Base-by-base conservation (phyloP, 2,888 invertebrate species). In the Microctonus hyperodae region DNA sequence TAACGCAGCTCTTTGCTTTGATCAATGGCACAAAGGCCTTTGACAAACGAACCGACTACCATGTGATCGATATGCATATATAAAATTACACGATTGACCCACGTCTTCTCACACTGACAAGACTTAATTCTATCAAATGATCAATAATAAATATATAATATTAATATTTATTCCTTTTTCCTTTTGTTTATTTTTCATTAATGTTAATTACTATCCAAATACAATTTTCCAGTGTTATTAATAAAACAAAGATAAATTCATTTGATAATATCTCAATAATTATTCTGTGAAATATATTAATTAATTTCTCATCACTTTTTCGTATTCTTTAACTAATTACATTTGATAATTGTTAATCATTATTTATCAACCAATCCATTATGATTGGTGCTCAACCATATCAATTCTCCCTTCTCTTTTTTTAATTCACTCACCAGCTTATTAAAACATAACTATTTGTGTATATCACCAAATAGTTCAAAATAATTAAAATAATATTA, bases 11-110 rank as follows among this genome's bases (percentile, higher is more conserved):
- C 44, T 51, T 51, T 53, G n/a, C 28, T 51, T n/a, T 59, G 16
- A 48, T 44, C 28, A 28, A 16, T 13, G n/a, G 35, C 35, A 44
- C 44, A 16, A 7, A 37, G 69, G 70, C 72, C 76, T 76, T 76
- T 76, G 76, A 76, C 74, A 73, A 76, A 68, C 67, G 70, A 74
- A 73, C 69, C 74, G 72, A 70, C 64, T 68, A 37, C 50, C 51
- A 33, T 23, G 53, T 67, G 70, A 71, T 72, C 71, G 66, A 71
- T 72, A 64, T 56, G 35, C 50, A n/a, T 61, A 44, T 44, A 58
- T 53, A n/a, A n/a, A n/a, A n/a, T n/a, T n/a, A n/a, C n/a, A n/a
- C n/a, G n/a, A n/a, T n/a, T n/a, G n/a, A n/a, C n/a, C n/a, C n/a
- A n/a, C n/a, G n/a, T n/a, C n/a, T n/a, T n/a, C n/a, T n/a, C n/a